Base-by-base conservation (phyloP, 2,113 vertebrate species). In the Guaruba guarouba region DNA sequence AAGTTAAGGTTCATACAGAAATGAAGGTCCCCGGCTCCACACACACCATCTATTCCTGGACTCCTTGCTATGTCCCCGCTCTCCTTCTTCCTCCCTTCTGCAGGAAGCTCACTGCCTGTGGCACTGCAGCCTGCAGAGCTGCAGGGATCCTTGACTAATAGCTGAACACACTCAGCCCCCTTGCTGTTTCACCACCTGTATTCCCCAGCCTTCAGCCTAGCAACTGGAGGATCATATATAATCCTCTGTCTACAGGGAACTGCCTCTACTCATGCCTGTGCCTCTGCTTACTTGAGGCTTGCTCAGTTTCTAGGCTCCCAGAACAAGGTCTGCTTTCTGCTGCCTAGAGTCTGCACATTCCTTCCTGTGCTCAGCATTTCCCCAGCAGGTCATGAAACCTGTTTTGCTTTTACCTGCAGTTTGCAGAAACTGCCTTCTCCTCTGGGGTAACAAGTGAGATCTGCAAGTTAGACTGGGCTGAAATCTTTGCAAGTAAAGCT, bases 1-100 rank as follows among this genome's bases (percentile, higher is more conserved):
- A 86, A 57, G 61, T 4, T 39, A n/a, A 24, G 86, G 54, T 3
- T 27, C 73, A n/a, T 10, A n/a, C 14, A 70, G 93, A 85, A 37
- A 35, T 1, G 6, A 24, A 86, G 35, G 17, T 61, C 31, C 51
- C 64, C 51, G 78, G 28, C 33, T 43, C 62, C 59, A 46, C 28
- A 24, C 33, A 1, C 2, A 1, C 35, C 1, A 1, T 19, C 24
- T 5, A 0, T 18, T 35, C 78, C 41, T 9, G 20, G 46, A 9
- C 37, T 49, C 57, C n/a, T 52, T 4, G 2, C 39, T 37, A 4
- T 7, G 52, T 27, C 71, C 31, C 88, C 25, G 61, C 49, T 94
- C n/a, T 22, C 28, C 24, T 13, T 55, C 28, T 8, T 28, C 54
- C 43, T 59, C 37, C 83, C 70, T 41, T 59, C 79, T 27, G 61